Conservation (phyloP, 2,113 vertebrate genomes). For the Ia io region DNA sequence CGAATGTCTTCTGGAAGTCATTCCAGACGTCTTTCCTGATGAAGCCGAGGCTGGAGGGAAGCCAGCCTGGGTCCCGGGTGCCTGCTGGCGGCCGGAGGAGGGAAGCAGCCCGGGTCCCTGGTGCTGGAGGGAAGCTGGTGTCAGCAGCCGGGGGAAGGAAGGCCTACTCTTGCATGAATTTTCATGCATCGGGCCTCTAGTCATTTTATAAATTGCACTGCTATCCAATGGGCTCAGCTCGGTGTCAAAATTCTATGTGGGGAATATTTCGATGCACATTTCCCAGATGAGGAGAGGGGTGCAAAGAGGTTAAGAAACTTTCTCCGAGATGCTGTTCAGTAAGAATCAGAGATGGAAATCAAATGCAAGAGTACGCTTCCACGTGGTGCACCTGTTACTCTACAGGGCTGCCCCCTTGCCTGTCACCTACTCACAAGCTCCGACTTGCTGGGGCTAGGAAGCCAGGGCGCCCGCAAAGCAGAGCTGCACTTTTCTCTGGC, state of each 20-base stretch:
- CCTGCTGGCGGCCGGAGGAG: too few relatives aligned
- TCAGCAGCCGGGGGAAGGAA: too few relatives aligned
- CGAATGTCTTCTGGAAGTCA: too few relatives aligned
- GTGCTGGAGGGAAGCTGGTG: too few relatives aligned
- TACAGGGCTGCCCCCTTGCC: not conserved
- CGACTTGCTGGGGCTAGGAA: not conserved
- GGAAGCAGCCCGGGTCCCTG: too few relatives aligned
- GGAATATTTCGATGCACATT: not conserved
- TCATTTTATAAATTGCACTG: not conserved
- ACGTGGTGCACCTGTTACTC: fast-evolving
- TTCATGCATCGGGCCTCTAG: too few relatives aligned
- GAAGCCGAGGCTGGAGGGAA: too few relatives aligned
- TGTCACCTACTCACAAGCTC: not conserved
- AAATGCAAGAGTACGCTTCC: not conserved
- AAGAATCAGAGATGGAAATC: not conserved
- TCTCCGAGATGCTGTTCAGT: not conserved
- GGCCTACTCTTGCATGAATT: too few relatives aligned
- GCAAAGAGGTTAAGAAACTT: not conserved
- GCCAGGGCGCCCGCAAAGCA: not conserved
- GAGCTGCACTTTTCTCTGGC: not conserved
- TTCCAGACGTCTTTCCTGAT: too few relatives aligned
- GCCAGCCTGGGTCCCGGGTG: too few relatives aligned
- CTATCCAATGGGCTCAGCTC: not conserved
- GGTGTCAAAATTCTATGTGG: not conserved
- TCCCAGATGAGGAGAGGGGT: not conserved